Base-by-base conservation (phyloP, 2,888 invertebrate species). In the Pollenia labialis region DNA sequence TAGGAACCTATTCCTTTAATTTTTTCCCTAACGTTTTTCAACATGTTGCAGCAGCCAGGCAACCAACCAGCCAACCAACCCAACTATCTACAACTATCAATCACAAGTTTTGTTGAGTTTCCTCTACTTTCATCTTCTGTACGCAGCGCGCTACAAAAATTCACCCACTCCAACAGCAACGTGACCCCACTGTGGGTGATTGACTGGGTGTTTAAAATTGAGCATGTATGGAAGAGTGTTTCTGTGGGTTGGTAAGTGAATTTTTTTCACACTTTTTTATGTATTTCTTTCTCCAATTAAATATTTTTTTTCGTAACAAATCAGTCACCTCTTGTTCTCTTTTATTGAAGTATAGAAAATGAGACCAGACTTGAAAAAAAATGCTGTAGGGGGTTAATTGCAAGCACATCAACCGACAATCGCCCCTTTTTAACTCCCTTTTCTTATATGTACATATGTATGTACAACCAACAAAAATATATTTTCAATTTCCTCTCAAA, bases 401-500 rank as follows among this genome's bases (percentile, higher is more conserved):
- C 62, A 32, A n/a, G 44, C 68, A 82, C 72, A 60, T 77, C 54
- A 54, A 44, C 12, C 56, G 42, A 16, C 62, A 54, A 52, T 14
- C 66, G 32, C n/a, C 56, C 56, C 42, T 50, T 66, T 18, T 42
- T 23, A 40, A 54, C 72, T 16, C 68, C 74, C 62, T 44, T n/a
- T 54, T 8, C 69, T 85, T 62, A 32, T 66, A 32, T 62, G 3
- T 42, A 23, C 3, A 3, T 23, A 23, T 10, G 44, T 23, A 23
- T 23, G 44, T 32, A 32, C 32, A 40, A 11, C n/a, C 54, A 54
- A 10, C 42, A 32, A 42, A 69, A 48, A 62, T 62, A 68, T 18
- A 79, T 80, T 80, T 82, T 83, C 82, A 83, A 86, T 86, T 86
- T 87, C 84, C 87, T 87, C 81, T 84, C 87, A 68, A 84, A 84